Conservation (phyloP, 2,888 invertebrate genomes). For the Megalurothrips usitatus region DNA sequence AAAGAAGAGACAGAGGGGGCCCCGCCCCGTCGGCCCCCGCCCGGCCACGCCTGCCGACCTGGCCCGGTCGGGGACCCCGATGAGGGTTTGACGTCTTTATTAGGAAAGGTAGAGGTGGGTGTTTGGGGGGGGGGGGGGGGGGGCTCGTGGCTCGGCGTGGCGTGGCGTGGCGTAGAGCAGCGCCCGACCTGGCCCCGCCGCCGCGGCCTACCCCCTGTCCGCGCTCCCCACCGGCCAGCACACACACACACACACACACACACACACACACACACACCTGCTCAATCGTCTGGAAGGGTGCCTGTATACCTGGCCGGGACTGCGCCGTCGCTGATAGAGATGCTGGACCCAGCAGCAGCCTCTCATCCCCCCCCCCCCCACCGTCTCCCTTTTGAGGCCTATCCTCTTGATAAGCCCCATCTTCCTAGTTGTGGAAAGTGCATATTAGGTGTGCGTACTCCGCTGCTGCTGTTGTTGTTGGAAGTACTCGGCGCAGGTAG, state of each 20-base stretch:
- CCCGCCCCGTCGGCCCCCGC: too few relatives aligned
- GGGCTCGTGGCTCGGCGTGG: background rate
- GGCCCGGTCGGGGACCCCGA: background rate
- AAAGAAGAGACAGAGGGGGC: too few relatives aligned
- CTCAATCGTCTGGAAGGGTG: slow-evolving; percentile 12
- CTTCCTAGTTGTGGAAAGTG: background rate
- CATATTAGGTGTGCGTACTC: background rate
- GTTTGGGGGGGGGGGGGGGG: slow-evolving; percentile 14
- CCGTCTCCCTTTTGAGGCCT: background rate
- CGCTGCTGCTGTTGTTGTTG: background rate
- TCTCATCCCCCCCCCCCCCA: background rate
- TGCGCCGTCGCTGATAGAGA: background rate
- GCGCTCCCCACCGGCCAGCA: background rate
- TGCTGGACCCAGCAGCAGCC: background rate
- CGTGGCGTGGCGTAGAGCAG: background rate
- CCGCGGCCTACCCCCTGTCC: background rate
- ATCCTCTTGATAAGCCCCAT: background rate
- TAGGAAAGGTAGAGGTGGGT: slow-evolving; percentile 18
- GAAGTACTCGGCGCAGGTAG: too few relatives aligned
- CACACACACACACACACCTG: background rate
- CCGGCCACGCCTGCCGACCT: too few relatives aligned
- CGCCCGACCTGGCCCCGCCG: background rate
- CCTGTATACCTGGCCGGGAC: background rate
- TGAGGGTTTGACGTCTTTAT: slow-evolving; percentile 17
- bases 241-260: background rate